Evolutionary conservation across 2,888 invertebrate genomes (phyloP), one percentile per base, ranked within the genome.

Genomic region (Syritta pipiens): DNA sequence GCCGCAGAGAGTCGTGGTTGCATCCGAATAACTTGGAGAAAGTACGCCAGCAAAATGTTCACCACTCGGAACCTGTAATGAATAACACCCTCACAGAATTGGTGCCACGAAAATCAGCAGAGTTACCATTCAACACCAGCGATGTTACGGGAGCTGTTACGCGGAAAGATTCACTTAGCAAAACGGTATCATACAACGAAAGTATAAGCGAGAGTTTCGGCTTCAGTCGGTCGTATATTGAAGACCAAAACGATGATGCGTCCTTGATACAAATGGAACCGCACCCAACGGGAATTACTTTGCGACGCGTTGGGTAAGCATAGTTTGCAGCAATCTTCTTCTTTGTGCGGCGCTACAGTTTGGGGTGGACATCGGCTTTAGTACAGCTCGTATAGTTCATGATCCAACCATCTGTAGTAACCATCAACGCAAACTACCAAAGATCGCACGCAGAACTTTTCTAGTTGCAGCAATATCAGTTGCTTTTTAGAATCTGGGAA

Each of bases 261-360:
- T 10, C 35, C 10, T 74, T 60, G 3, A 20, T 74, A 7, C 55
- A 9, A 12, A 35, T 40, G 76, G 88, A 90, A 1, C 90, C 91
- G 0, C 93, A 94, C 86, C 93, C 94, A 0, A 92, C 95, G 0
- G 95, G 96, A 1, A 93, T 98, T 4, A 91, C 92, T 4, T 89
- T 97, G 37, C 92, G 92, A 0, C 90, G 97, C 0, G 92, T 90
- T 0, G 98, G 97, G 4, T 85, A 77, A 83, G 81, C 6, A 37
- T 2, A 9, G 4, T 6, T 14, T 12, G 6, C 6, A 37, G 6
- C n/a, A n/a, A n/a, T n/a, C n/a, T n/a, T n/a, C n/a, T n/a, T n/a
- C n/a, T n/a, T n/a, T n/a, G n/a, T n/a, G n/a, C n/a, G n/a, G n/a
- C n/a, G n/a, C n/a, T n/a, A n/a, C n/a, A n/a, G n/a, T n/a, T n/a